phyloP scores from a whole-genome alignment of 2,888 invertebrate genomes.

The Patella pellucida region DNA sequence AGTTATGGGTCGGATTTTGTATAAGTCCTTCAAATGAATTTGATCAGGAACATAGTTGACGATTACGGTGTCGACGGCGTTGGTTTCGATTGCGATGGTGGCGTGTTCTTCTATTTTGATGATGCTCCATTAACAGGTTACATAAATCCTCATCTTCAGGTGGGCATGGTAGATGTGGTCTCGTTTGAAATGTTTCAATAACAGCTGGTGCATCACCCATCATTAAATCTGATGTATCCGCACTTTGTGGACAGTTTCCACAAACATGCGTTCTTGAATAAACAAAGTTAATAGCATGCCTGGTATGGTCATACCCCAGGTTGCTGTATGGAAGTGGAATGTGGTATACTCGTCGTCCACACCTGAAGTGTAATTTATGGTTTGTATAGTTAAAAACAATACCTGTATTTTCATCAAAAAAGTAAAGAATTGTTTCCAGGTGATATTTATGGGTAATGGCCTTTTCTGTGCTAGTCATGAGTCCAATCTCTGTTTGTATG shows the following conservation, averaged over 20 bases:
- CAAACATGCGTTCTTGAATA: constrained; percentile 29
- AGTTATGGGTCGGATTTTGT: constrained; percentile 29
- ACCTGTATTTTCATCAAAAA: no score
- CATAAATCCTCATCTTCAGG: neutral
- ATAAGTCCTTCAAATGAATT: constrained; percentile 21
- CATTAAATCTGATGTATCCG: constrained; percentile 22
- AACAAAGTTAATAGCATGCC: constrained; percentile 36
- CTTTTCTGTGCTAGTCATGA: no score
- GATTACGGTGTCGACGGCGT: constrained; percentile 19
- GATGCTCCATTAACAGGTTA: neutral
- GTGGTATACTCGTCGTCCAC: constrained; percentile 55
- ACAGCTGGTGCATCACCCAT: constrained; percentile 28
- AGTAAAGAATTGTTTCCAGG: no score
- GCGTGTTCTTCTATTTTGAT: neutral
- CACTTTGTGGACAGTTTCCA: constrained; percentile 36
- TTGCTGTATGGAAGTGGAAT: constrained; percentile 55
- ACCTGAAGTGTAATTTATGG: constrained; percentile 42
- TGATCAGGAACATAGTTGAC: constrained; percentile 8
- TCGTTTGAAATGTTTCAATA: no score
- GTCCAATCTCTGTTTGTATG: no score
- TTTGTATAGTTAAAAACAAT: no score
- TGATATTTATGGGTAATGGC: no score
- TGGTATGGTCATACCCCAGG: constrained; percentile 36
- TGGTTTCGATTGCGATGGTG: constrained; percentile 2
- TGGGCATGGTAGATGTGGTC: neutral